These are phyloP conservation scores for Megalonaias nervosa DNA, from an alignment of 1,140 invertebrate genomes.

Conservation along the genomic window DNA sequence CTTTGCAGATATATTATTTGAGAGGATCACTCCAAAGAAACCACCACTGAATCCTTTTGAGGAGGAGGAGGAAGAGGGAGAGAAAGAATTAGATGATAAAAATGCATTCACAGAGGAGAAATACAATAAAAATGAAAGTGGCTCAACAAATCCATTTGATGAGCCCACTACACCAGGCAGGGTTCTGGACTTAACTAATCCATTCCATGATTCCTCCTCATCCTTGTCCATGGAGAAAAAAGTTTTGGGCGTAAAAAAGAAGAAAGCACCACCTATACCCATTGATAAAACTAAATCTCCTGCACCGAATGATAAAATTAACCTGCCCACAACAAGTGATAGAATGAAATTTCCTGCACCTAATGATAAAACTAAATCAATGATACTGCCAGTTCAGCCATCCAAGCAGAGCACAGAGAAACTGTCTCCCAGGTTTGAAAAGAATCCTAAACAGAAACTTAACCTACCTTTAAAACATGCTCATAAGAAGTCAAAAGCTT, in stretches of 20 bases:
- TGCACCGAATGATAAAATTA: background rate
- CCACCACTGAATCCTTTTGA: conserved; percentile 52
- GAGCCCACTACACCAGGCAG: conserved; percentile 31
- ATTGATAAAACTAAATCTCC: conserved; percentile 15
- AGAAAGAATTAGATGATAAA: conserved; percentile 11
- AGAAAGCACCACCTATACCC: conserved; percentile 17
- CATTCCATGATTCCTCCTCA: conserved; percentile 5
- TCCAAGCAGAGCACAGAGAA: conserved; percentile 4
- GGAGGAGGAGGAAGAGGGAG: conserved; percentile 40
- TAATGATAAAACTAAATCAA: conserved; percentile 1
- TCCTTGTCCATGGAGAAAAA: too few relatives aligned
- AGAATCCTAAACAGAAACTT: conserved; percentile 7
- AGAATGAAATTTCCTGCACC: conserved; percentile 1
- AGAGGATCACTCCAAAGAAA: conserved; percentile 41
- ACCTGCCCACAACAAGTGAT: conserved; percentile 9
- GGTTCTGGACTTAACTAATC: conserved; percentile 29
- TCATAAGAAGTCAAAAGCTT: conserved; percentile 36
- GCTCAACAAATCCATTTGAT: conserved; percentile 45
- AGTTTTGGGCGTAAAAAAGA: conserved; percentile 5
- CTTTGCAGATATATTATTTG: conserved; percentile 41
- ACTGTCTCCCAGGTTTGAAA: background rate
- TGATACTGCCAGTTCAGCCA: conserved; percentile 8
- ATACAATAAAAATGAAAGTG: background rate
- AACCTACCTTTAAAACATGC: conserved; percentile 24
- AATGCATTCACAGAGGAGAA: background rate